Evolutionary conservation across 2,888 invertebrate species (phyloP).

Genomic region (Cryptocephalus primarius): DNA sequence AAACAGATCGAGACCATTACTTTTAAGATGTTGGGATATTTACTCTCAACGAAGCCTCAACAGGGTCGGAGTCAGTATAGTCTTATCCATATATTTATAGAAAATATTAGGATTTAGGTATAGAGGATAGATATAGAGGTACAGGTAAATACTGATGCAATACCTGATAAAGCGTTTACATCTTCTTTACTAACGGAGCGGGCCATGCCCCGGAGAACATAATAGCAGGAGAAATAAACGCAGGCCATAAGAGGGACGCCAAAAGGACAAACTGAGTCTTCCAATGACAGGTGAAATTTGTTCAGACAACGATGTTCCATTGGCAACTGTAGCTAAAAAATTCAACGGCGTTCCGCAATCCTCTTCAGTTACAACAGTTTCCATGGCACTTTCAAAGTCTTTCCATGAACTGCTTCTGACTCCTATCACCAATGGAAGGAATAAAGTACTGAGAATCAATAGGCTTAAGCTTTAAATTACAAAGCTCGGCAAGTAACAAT

Average conservation of each 20-base stretch:
- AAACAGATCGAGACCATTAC: background rate
- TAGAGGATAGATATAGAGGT: slow-evolving; percentile 4
- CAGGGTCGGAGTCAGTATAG: slow-evolving; percentile 21
- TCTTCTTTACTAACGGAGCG: slow-evolving; percentile 5
- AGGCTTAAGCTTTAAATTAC: too few species aligned
- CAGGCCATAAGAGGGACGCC: background rate
- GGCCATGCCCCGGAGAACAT: slow-evolving; percentile 1
- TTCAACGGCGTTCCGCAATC: too few species aligned
- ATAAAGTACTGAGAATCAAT: background rate
- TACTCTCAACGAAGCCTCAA: background rate
- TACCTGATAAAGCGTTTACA: slow-evolving; percentile 7
- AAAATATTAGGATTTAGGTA: slow-evolving; percentile 12
- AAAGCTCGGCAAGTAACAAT: too few species aligned
- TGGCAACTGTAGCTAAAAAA: too few species aligned
- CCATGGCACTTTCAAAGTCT: too few species aligned
- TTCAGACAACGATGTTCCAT: too few species aligned
- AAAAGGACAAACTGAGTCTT: slow-evolving; percentile 1
- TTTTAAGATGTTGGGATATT: slow-evolving; percentile 4
- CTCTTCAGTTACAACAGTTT: too few species aligned
- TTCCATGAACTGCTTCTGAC: slow-evolving; percentile 3
- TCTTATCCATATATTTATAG: slow-evolving; percentile 7
- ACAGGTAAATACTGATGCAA: slow-evolving; percentile 8
- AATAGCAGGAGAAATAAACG: slow-evolving; percentile 1
- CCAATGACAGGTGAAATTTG: too few species aligned
- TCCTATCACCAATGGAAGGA: slow-evolving; percentile 4